Conservation (phyloP, 2,113 vertebrate species). For the Epinephelus lanceolatus region DNA sequence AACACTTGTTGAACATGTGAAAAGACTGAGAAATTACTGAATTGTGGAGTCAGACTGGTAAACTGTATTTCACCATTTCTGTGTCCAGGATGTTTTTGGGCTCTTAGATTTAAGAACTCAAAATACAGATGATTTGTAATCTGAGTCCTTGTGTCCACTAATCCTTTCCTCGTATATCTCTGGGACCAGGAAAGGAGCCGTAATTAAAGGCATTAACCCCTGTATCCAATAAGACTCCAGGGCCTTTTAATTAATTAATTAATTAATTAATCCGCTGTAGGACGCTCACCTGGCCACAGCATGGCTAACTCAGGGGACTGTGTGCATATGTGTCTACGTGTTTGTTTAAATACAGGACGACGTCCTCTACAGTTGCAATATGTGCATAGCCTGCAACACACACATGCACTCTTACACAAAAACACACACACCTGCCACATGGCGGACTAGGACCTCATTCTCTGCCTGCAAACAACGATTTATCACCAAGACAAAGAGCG, state of each 20-base stretch:
- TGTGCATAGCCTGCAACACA: constrained; percentile 2
- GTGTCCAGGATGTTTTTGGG: no score
- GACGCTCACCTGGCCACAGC: neutral
- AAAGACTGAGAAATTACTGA: no score
- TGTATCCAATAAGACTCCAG: constrained; percentile 38
- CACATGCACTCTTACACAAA: neutral
- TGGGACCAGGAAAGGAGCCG: constrained; percentile 14
- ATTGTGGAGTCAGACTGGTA: no score
- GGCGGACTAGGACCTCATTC: constrained; percentile 8
- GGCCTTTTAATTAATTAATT: constrained; percentile 61
- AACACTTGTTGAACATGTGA: no score
- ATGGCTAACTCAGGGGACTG: constrained; percentile 15
- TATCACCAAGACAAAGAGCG: constrained; percentile 36
- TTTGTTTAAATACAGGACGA: constrained; percentile 12
- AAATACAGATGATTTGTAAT: neutral
- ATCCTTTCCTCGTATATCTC: constrained; percentile 27
- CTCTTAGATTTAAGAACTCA: neutral
- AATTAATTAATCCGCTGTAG: constrained; percentile 40
- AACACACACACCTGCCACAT: neutral
- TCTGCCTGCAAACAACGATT: constrained; percentile 41
- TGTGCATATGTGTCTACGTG: neutral
- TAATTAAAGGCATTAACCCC: constrained; percentile 51
- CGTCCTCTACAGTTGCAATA: constrained; percentile 1
- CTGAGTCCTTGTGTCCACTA: neutral
- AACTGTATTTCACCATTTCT: no score